Base-by-base conservation (phyloP, 2,888 invertebrate species). In the Cecidostiba fungosa region DNA sequence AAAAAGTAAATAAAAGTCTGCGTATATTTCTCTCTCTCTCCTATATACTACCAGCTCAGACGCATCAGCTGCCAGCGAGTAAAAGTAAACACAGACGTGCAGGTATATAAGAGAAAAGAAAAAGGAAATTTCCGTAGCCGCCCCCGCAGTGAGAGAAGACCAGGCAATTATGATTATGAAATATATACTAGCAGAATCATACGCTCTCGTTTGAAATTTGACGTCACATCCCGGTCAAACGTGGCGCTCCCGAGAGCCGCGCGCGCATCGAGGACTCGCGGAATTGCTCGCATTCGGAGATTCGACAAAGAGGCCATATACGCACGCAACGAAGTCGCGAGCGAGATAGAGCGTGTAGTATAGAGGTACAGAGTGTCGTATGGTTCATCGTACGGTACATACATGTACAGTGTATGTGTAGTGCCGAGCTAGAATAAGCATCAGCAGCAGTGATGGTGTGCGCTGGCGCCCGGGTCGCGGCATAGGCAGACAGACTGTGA, bases 181-280 rank as follows among this genome's bases (percentile, higher is more conserved):
- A 69, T 32, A 29, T 50, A n/a, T n/a, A n/a, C n/a, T n/a, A n/a
- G n/a, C 23, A 50, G 16, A 32, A 12, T 4, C 4, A 62, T 23
- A 39, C 36, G 72, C 36, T 83, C 78, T 54, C 26, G 19, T n/a
- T 43, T 80, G 6, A 59, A 70, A 77, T 29, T 26, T 82, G 91
- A 93, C 93, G 93, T 93, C 93, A 92, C 91, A 92, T 92, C 93
- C 93, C 91, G 91, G 92, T 92, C 92, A 92, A 93, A 93, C 93
- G 93, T 93, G 93, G 93, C 72, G 39, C 43, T 39, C 39, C 36
- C 19, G 6, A 0, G 14, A 70, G 70, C 2, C 70, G 70, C n/a
- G 36, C 19, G 32, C 70, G 70, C 70, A 10, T 36, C 70, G 36
- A 39, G n/a, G n/a, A 19, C n/a, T 36, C 70, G 70, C 32, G 39